These are phyloP conservation scores for Rhinoptilus africanus DNA, from an alignment of 2,113 vertebrate species.

Conservation along the genomic window DNA sequence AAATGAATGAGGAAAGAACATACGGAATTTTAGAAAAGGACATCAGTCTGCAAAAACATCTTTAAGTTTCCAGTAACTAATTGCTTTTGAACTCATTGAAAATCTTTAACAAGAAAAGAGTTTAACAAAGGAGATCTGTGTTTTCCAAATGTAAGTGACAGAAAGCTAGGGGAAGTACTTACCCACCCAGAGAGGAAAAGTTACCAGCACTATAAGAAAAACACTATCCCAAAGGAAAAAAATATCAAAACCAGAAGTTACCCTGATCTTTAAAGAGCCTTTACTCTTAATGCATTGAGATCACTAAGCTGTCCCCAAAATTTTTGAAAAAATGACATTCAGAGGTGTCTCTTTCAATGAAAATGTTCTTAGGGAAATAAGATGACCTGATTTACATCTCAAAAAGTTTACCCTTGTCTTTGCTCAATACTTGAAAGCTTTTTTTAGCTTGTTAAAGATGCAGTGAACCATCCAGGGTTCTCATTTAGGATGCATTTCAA, in stretches of 20 bases:
- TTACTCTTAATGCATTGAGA: background rate
- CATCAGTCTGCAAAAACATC: background rate
- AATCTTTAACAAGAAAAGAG: background rate
- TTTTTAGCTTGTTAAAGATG: background rate
- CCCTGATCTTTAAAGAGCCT: background rate
- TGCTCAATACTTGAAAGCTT: background rate
- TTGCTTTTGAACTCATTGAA: background rate
- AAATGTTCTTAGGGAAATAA: background rate
- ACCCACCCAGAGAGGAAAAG: background rate
- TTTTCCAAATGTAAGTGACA: background rate
- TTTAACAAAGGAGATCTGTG: background rate
- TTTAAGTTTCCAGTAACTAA: background rate
- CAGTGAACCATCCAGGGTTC: background rate
- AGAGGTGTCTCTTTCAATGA: background rate
- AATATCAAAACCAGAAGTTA: background rate
- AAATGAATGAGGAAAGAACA: background rate
- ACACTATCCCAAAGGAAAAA: background rate
- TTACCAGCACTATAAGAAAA: background rate
- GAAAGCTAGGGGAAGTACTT: background rate
- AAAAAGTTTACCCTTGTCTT: background rate
- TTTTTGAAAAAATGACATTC: background rate
- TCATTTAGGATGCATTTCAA: background rate
- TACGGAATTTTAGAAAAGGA: background rate
- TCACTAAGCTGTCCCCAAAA: background rate
- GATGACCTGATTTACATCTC: background rate